Evolutionary conservation across 2,113 vertebrate genomes (phyloP).

Genomic region (Delphinapterus leucas): DNA sequence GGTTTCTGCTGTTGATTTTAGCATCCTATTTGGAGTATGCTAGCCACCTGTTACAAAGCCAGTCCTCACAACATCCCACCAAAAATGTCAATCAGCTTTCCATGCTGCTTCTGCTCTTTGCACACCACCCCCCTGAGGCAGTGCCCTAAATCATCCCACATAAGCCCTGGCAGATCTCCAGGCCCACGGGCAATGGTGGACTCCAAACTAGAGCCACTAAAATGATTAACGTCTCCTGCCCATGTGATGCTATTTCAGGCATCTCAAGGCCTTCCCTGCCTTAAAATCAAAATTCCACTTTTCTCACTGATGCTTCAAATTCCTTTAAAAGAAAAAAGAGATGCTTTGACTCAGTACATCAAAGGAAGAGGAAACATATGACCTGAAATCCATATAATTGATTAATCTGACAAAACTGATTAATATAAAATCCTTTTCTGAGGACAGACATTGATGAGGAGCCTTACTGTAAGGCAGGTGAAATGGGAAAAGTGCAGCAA

Average conservation of each 20-base stretch:
- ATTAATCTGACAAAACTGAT: not conserved
- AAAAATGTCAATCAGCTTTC: not conserved
- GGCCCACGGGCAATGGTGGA: not conserved
- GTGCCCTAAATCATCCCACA: not conserved
- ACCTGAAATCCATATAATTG: not conserved
- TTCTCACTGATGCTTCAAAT: slow-evolving; percentile 6
- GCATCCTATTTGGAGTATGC: not conserved
- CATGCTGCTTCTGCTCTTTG: not conserved
- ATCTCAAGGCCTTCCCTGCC: not conserved
- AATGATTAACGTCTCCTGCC: not conserved
- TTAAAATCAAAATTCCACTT: slow-evolving; percentile 33
- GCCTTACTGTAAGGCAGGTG: not conserved
- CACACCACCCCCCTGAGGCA: not conserved
- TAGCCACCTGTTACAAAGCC: not conserved
- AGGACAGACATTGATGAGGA: not conserved
- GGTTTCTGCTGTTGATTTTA: slow-evolving; percentile 11
- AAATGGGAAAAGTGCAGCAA: not conserved
- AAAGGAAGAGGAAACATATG: not conserved
- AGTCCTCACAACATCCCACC: not conserved
- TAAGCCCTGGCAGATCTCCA: not conserved
- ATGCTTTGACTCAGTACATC: not conserved
- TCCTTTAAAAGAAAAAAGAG: not conserved
- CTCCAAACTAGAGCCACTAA: not conserved
- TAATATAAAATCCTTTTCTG: not conserved
- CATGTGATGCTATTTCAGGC: not conserved